Base-by-base conservation (phyloP, 2,113 vertebrate genomes). In the Macrotus californicus region DNA sequence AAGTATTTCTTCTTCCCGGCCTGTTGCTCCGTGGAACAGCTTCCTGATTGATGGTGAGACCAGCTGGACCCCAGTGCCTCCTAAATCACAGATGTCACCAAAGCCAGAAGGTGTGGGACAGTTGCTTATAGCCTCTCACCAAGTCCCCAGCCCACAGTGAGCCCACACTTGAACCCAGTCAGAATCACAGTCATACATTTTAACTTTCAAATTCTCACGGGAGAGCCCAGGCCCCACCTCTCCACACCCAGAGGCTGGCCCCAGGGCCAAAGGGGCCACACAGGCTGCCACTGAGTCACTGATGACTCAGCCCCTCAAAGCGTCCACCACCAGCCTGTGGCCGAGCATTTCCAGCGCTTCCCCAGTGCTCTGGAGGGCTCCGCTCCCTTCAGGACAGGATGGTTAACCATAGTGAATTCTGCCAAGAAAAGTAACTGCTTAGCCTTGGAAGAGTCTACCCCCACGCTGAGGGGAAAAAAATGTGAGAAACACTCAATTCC, bases 401-500 rank as follows among this genome's bases (percentile, higher is more conserved):
- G 0, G 34, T 52, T 12, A 50, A 46, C 67, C 89, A 34, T 21
- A 2, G 29, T 2, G 46, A 56, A 36, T 36, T 77, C 7, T 54
- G 50, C 87, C 52, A 52, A 87, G 61, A 66, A 83, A 87, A 87
- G 66, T 36, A 59, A 34, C 9, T 46, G 15, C 31, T 73, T 15
- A 39, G 83, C 34, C 43, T 46, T 2, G 15, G 46, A 66, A 80
- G 41, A 15, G 15, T n/a, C 70, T 7, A 13, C 26, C 16, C 46
- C 18, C 22, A 0, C 0, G 0, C 1, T 1, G 43, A 21, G 9
- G 0, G 6, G 12, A 1, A 29, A 48, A 59, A 9, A 36, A 15
- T 29, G n/a, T 5, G 36, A 91, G 48, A 66, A 79, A 69, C 7
- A 24, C 39, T 90, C n/a, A 34, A 11, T 75, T 70, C 39, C 66